Conservation (phyloP, 2,113 vertebrate species). For the Chinchilla lanigera region DNA sequence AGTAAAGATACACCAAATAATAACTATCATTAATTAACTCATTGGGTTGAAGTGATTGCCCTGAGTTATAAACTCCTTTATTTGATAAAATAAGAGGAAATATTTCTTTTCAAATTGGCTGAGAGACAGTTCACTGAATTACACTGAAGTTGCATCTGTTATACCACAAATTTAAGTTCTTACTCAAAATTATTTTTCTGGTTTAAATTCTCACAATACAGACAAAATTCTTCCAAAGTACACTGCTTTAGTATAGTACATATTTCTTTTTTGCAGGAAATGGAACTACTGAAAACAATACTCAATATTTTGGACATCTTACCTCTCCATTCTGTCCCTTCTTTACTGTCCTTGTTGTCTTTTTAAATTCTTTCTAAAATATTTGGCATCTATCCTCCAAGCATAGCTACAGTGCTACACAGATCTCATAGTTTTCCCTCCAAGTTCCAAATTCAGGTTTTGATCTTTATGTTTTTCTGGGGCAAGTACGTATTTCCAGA, state of each 20-base stretch:
- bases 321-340: fast-evolving
- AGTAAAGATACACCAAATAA: conserved; percentile 14
- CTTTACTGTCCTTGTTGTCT: not conserved
- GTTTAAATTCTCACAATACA: not conserved
- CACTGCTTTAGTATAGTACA: not conserved
- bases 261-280: not conserved
- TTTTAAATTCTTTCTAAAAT: not conserved
- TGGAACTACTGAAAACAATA: not conserved
- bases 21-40: not conserved
- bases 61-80: not conserved
- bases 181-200: not conserved
- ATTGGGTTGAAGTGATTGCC: not conserved
- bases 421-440: not conserved
- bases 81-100: conserved; percentile 15
- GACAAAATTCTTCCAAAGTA: not conserved
- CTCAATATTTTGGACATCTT: not conserved
- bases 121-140: not conserved
- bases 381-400: not conserved
- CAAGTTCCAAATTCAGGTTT: not conserved
- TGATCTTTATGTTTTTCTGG: conserved; percentile 39
- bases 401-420: not conserved
- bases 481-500: conserved; percentile 6
- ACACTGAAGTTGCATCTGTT: not conserved
- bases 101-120: conserved; percentile 17
- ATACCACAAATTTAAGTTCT: not conserved